Conservation (phyloP, 2,888 invertebrate species). For the Linnaemya vulpina region DNA sequence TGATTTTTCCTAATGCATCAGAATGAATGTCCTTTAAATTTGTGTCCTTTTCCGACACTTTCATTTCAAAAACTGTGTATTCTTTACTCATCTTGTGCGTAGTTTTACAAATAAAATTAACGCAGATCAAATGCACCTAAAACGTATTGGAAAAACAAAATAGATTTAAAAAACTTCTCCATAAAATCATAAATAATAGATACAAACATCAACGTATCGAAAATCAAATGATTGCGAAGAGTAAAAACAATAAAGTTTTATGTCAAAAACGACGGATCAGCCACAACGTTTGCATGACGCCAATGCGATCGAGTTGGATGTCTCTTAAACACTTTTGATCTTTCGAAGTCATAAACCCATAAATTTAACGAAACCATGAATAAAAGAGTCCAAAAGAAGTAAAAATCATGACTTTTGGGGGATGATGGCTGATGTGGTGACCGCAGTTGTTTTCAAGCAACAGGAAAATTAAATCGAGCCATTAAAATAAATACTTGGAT, state of each 20-base stretch:
- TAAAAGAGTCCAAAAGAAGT: slow-evolving; percentile 2
- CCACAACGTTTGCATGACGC: slow-evolving; percentile 43
- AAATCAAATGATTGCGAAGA: slow-evolving; percentile 30
- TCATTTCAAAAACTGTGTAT: not conserved
- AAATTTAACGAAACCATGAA: slow-evolving; percentile 31
- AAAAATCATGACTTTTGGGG: slow-evolving; percentile 12
- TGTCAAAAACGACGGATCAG: not conserved
- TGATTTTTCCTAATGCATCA: too few species aligned
- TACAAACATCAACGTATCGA: slow-evolving; percentile 15
- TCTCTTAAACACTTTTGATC: slow-evolving; percentile 48
- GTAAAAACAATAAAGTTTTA: slow-evolving; percentile 17
- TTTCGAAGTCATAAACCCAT: slow-evolving; percentile 54
- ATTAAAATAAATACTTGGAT: slow-evolving; percentile 42
- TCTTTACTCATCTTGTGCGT: not conserved
- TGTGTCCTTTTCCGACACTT: too few species aligned
- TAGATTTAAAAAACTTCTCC: not conserved
- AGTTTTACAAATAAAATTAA: not conserved
- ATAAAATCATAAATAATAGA: slow-evolving; percentile 56
- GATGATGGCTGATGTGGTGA: slow-evolving; percentile 18
- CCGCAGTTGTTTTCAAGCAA: slow-evolving; percentile 13
- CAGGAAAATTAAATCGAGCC: slow-evolving; percentile 37
- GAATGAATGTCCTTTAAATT: too few species aligned
- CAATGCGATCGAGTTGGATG: slow-evolving; percentile 30
- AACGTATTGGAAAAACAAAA: not conserved
- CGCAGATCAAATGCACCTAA: not conserved